phyloP scores from a whole-genome alignment of 2,797 vertebrate genomes.

The Sebastiscus tertius region DNA sequence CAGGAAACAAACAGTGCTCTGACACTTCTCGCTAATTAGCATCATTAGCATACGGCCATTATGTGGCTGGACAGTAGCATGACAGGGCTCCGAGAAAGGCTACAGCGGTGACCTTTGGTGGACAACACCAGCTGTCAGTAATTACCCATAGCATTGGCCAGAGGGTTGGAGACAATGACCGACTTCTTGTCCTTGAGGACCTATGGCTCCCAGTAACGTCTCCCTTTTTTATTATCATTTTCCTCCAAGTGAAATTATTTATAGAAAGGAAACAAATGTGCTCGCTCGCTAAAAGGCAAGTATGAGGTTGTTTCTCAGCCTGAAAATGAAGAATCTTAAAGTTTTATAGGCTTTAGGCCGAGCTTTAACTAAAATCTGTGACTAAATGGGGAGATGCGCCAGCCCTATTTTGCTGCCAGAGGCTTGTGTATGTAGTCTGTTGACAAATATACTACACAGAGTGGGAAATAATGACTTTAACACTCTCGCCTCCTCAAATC shows the following conservation, averaged over 20 bases:
- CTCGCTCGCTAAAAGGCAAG: slow-evolving; percentile 22
- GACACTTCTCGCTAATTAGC: slow-evolving; percentile 86
- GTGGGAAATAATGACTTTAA: slow-evolving; percentile 58
- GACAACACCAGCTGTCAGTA: slow-evolving; percentile 88
- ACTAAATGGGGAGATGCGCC: slow-evolving; percentile 68
- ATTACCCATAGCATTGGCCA: slow-evolving; percentile 79
- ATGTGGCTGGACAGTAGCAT: slow-evolving; percentile 83
- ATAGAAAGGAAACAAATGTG: slow-evolving; percentile 12
- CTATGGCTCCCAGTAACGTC: slow-evolving; percentile 29
- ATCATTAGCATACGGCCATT: slow-evolving; percentile 86
- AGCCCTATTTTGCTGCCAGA: slow-evolving; percentile 39
- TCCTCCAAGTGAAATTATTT: slow-evolving; percentile 39
- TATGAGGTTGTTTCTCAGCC: slow-evolving; percentile 32
- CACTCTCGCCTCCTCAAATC: slow-evolving; percentile 36
- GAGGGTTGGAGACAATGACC: slow-evolving; percentile 56
- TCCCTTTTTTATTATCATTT: slow-evolving; percentile 22
- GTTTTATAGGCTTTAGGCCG: slow-evolving; percentile 57
- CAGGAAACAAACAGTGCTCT: slow-evolving; percentile 86
- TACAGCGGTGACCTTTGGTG: slow-evolving; percentile 85
- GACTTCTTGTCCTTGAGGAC: slow-evolving; percentile 74
- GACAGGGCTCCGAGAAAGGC: slow-evolving; percentile 82
- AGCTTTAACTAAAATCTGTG: slow-evolving; percentile 71
- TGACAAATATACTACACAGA: slow-evolving; percentile 45
- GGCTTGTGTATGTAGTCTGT: slow-evolving; percentile 49
- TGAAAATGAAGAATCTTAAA: slow-evolving; percentile 59